phyloP scores from a whole-genome alignment of 1,140 invertebrate genomes.

The Drosophila carrolli region DNA sequence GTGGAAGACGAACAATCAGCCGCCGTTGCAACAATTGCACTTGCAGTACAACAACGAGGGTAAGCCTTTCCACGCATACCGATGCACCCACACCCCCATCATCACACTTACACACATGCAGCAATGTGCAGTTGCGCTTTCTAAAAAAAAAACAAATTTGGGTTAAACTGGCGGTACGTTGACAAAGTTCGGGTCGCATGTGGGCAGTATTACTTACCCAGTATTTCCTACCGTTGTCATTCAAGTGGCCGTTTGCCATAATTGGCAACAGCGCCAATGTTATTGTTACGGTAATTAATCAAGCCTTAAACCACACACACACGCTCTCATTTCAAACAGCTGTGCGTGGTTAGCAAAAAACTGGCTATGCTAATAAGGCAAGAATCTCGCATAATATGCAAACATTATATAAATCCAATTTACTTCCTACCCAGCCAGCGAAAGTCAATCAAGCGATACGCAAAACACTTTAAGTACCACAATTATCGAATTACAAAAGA shows the following conservation, averaged over 20 bases:
- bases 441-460: slow-evolving; percentile 30
- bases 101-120: slow-evolving; percentile 1
- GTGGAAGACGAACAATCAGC: slow-evolving; percentile 81
- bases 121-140: slow-evolving; percentile 60
- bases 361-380: slow-evolving; percentile 55
- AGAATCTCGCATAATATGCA: slow-evolving; percentile 39
- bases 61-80: slow-evolving; percentile 49
- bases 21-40: slow-evolving; percentile 58
- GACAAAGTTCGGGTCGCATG: slow-evolving; percentile 52
- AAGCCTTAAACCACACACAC: slow-evolving; percentile 16
- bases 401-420: slow-evolving; percentile 38
- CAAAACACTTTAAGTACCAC: slow-evolving; percentile 3
- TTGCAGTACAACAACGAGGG: slow-evolving; percentile 62
- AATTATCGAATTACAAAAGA: background rate
- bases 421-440: slow-evolving; percentile 43
- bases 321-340: slow-evolving; percentile 21
- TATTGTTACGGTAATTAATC: slow-evolving; percentile 63
- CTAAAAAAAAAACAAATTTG: slow-evolving; percentile 70
- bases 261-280: slow-evolving; percentile 51
- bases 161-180: slow-evolving; percentile 64
- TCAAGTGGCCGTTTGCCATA: slow-evolving; percentile 54
- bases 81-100: slow-evolving; percentile 19
- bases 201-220: slow-evolving; percentile 41
- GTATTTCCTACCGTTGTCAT: slow-evolving; percentile 25
- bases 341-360: slow-evolving; percentile 64